A percentile compares a stretch with the other conserved stretches of the same genome.
These are phyloP conservation scores for Artibeus lituratus DNA, from an alignment of 2,797 vertebrate genomes.

Conservation along the genomic window DNA sequence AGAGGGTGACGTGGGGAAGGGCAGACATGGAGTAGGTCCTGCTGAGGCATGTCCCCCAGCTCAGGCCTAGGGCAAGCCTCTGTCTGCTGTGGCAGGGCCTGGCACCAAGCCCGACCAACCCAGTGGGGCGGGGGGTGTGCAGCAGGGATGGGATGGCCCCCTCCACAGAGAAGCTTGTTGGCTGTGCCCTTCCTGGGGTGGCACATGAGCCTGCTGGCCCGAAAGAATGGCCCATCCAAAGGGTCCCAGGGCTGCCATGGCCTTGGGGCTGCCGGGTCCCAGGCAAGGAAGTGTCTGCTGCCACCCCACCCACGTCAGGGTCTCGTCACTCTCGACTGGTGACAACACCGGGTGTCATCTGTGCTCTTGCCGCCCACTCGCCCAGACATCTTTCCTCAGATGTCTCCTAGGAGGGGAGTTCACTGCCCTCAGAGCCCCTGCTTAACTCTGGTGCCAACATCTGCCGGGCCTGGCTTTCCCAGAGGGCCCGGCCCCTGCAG, in stretches of 20 bases:
- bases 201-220: background rate
- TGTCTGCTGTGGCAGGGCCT: background rate
- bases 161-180: background rate
- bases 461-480: background rate
- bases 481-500: background rate
- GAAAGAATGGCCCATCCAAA: background rate
- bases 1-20: background rate
- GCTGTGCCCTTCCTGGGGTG: background rate
- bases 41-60: background rate
- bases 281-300: background rate
- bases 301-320: background rate
- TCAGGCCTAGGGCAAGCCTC: background rate
- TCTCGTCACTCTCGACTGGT: rapidly evolving
- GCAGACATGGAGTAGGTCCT: background rate
- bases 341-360: too few species aligned
- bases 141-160: background rate
- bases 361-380: background rate
- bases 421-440: background rate
- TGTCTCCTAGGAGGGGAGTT: background rate
- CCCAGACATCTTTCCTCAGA: background rate
- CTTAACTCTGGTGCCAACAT: too few species aligned
- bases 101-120: background rate
- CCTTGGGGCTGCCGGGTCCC: background rate
- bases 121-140: too few species aligned
- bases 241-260: too few species aligned